These are phyloP conservation scores for Apomyelois bistriatella DNA, from an alignment of 2,888 invertebrate genomes.

Conservation along the genomic window DNA sequence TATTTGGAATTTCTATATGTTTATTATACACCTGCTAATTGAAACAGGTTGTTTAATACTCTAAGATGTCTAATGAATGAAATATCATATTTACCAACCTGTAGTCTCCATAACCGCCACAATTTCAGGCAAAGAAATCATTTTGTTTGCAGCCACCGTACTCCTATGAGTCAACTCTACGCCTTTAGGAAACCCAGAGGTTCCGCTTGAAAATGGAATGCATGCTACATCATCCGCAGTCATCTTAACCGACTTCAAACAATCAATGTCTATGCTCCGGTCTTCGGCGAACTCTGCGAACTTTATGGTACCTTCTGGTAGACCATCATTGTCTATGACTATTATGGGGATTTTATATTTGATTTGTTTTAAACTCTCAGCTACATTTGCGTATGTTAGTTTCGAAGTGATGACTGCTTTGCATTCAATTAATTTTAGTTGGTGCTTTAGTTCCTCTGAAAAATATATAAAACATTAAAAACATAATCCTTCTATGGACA, in stretches of 20 bases:
- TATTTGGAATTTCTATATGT: too few relatives aligned
- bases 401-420: conserved; percentile 83
- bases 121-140: conserved; percentile 58
- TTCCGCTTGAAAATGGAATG: conserved; percentile 92
- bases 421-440: conserved; percentile 80
- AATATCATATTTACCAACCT: conserved; percentile 30
- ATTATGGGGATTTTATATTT: conserved; percentile 75
- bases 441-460: conserved; percentile 85
- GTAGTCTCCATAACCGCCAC: conserved; percentile 56
- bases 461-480: conserved; percentile 17
- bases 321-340: conserved; percentile 52
- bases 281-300: conserved; percentile 82
- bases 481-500: too few relatives aligned
- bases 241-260: conserved; percentile 58
- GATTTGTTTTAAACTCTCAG: conserved; percentile 63
- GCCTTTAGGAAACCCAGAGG: conserved; percentile 90
- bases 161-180: conserved; percentile 83
- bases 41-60: too few relatives aligned
- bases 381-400: conserved; percentile 69
- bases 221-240: conserved; percentile 80
- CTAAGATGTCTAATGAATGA: too few relatives aligned
- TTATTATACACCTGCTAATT: too few relatives aligned
- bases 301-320: conserved; percentile 81
- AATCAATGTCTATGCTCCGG: conserved; percentile 69
- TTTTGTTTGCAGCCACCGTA: conserved; percentile 69